Percentiles rank a stretch among this genome's conserved stretches.
Evolutionary conservation across 2,888 invertebrate species (phyloP).

Genomic region (Ophioninae sp.): DNA sequence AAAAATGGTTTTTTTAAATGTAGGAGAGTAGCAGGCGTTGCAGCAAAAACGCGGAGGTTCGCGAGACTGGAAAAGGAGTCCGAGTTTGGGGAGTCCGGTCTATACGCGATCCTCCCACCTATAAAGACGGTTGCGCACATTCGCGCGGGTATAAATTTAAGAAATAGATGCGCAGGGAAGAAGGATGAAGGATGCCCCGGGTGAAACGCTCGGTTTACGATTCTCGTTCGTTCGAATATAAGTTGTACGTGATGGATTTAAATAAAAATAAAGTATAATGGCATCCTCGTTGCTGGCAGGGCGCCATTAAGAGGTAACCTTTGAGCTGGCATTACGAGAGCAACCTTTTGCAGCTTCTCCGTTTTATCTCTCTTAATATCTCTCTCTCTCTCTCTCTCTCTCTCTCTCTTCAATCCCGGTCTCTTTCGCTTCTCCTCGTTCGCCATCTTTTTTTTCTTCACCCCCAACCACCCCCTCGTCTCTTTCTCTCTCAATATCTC

Average conservation of each 20-base stretch:
- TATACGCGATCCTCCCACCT: not conserved
- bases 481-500: conserved; percentile 28
- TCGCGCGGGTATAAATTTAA: conserved; percentile 28
- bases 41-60: not conserved
- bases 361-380: conserved; percentile 47
- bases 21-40: too few relatives aligned
- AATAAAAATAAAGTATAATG: conserved; percentile 74
- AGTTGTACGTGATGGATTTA: conserved; percentile 77
- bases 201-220: conserved; percentile 66
- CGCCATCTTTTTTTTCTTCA: conserved; percentile 44
- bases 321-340: conserved; percentile 55
- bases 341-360: conserved; percentile 61
- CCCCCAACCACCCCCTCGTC: conserved; percentile 15
- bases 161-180: conserved; percentile 37
- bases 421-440: conserved; percentile 37
- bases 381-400: conserved; percentile 51
- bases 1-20: too few relatives aligned
- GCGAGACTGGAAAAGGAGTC: not conserved
- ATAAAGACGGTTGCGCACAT: not conserved
- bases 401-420: conserved; percentile 54
- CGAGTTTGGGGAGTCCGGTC: not conserved
- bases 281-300: conserved; percentile 67
- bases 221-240: conserved; percentile 73
- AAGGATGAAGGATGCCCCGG: conserved; percentile 62
- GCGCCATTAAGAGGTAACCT: conserved; percentile 68